These are phyloP conservation scores for Leptatherina wallacei DNA, from an alignment of 2,797 vertebrate genomes.

Conservation along the genomic window DNA sequence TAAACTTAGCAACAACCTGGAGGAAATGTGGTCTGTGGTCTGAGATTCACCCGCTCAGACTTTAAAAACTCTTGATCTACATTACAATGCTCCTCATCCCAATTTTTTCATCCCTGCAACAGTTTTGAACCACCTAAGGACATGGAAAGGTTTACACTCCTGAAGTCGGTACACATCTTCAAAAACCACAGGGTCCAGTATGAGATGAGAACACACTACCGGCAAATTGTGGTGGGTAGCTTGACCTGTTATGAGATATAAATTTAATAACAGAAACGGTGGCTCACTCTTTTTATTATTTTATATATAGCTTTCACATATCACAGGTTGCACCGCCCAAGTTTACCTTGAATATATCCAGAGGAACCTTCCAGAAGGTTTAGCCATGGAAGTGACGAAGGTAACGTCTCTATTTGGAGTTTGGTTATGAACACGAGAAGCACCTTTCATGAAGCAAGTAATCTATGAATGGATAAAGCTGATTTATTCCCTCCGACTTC, in stretches of 20 bases:
- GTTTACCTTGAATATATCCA: conserved; percentile 97
- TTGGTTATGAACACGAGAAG: neutral
- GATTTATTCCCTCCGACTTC: neutral
- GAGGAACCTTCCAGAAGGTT: conserved; percentile 95
- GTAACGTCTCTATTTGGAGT: conserved; percentile 58
- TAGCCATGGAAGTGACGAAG: conserved; percentile 95
- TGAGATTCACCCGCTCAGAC: neutral
- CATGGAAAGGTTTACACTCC: conserved; percentile 89
- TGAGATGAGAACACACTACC: conserved; percentile 95
- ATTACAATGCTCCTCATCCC: neutral
- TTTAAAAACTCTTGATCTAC: neutral
- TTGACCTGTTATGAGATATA: neutral
- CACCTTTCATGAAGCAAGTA: neutral
- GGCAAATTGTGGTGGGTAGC: conserved; percentile 87
- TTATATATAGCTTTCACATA: conserved; percentile 80
- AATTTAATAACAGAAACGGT: no score
- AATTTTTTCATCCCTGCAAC: conserved; percentile 8
- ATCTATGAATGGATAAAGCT: neutral
- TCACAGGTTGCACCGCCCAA: conserved; percentile 90
- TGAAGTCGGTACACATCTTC: conserved; percentile 97
- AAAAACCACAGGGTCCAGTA: conserved; percentile 98
- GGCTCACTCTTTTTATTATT: conserved; percentile 3
- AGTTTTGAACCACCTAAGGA: conserved; percentile 87
- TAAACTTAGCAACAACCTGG: neutral
- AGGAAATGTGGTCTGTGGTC: neutral